Evolutionary conservation across 2,888 invertebrate genomes (phyloP).

Genomic region (Thera obeliscata): DNA sequence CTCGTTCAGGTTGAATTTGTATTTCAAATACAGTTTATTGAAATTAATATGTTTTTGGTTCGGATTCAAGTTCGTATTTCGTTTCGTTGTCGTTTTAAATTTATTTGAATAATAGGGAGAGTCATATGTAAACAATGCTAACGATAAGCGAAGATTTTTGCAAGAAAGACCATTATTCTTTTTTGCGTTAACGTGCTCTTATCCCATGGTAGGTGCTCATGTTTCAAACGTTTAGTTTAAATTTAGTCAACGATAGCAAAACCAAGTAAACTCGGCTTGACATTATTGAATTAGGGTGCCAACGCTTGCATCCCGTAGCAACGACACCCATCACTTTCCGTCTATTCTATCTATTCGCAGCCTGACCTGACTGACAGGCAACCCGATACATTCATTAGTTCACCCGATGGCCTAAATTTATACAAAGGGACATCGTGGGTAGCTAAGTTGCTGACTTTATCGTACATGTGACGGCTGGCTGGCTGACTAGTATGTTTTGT

Average conservation of each 20-base stretch:
- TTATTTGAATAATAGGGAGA: too few relatives aligned
- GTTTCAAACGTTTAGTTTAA: conserved; percentile 9
- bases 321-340: neutral
- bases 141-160: too few relatives aligned
- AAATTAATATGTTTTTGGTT: too few relatives aligned
- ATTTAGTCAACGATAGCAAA: conserved; percentile 13
- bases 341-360: conserved; percentile 3
- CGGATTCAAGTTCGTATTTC: too few relatives aligned
- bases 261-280: conserved; percentile 2
- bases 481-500: too few relatives aligned
- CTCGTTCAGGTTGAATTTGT: neutral
- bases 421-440: neutral
- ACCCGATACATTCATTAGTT: conserved; percentile 8
- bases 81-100: neutral
- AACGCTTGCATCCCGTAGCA: neutral
- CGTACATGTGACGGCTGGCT: too few relatives aligned
- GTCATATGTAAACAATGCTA: too few relatives aligned
- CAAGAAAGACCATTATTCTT: too few relatives aligned
- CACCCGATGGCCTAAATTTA: neutral
- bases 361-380: conserved; percentile 9
- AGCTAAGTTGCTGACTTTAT: too few relatives aligned
- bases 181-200: too few relatives aligned
- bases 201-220: neutral
- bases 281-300: conserved; percentile 10
- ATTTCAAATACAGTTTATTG: too few relatives aligned